Evolutionary conservation across 2,888 invertebrate species (phyloP).

Genomic region (Lysandra bellargus): DNA sequence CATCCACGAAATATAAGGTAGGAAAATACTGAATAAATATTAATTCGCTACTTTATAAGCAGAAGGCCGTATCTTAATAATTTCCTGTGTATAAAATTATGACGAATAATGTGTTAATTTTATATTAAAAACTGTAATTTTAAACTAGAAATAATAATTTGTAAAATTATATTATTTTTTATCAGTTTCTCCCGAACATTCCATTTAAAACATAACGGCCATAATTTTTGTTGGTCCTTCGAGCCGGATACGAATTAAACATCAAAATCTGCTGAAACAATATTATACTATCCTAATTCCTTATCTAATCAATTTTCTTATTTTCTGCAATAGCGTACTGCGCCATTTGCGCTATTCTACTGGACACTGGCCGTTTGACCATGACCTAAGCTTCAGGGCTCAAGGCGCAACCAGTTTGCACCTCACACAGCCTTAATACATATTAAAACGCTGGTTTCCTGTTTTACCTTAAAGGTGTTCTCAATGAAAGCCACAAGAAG

Average conservation of each 20-base stretch:
- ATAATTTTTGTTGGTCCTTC: background rate
- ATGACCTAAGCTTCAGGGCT: slow-evolving; percentile 46
- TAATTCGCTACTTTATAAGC: slow-evolving; percentile 5
- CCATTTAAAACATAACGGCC: background rate
- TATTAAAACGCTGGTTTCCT: slow-evolving; percentile 14
- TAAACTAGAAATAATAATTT: background rate
- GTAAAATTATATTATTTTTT: background rate
- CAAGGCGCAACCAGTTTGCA: slow-evolving; percentile 37
- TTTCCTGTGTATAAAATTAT: slow-evolving; percentile 2
- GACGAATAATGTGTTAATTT: background rate
- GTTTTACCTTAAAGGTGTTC: background rate
- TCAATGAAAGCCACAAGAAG: background rate
- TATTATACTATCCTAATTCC: no score
- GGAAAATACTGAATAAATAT: background rate
- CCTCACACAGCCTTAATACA: slow-evolving; percentile 18
- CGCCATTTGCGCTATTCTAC: slow-evolving; percentile 39
- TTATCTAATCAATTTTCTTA: background rate
- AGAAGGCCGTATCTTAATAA: slow-evolving; percentile 15
- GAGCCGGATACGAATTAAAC: background rate
- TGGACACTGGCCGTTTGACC: slow-evolving; percentile 46
- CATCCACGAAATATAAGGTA: background rate
- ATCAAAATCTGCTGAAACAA: no score
- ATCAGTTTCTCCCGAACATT: background rate
- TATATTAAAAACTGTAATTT: background rate
- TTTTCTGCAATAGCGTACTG: background rate